Evolutionary conservation across 2,113 vertebrate species (phyloP).

Genomic region (Corvus hawaiiensis): DNA sequence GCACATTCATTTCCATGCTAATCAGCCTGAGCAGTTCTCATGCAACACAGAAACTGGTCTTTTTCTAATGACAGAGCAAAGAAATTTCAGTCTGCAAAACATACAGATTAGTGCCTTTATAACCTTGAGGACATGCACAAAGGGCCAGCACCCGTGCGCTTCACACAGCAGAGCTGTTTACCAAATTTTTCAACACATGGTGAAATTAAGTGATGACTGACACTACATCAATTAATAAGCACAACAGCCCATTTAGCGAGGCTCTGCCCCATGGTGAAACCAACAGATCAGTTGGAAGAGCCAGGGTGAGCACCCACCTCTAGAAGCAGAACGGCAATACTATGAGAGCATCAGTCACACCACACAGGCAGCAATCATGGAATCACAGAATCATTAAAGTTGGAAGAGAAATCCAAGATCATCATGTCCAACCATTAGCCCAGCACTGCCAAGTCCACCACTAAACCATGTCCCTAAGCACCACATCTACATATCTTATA

Average conservation of each 20-base stretch:
- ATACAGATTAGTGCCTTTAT: not conserved
- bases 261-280: not conserved
- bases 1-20: constrained; percentile 57
- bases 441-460: not conserved
- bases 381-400: not conserved
- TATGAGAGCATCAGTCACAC: not conserved
- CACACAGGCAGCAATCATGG: accelerated
- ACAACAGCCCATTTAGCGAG: accelerated
- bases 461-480: not conserved
- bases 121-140: not conserved
- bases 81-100: not conserved
- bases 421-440: not conserved
- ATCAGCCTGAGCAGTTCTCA: constrained; percentile 21
- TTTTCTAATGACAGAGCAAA: not conserved
- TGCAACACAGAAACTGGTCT: not conserved
- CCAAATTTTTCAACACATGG: not conserved
- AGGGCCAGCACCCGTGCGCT: accelerated
- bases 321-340: not conserved
- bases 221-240: not conserved
- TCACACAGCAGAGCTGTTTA: not conserved
- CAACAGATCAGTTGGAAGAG: not conserved
- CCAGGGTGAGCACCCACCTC: not conserved
- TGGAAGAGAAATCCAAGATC: not conserved
- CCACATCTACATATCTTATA: not conserved
- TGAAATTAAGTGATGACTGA: not conserved